Conservation (phyloP, 2,113 vertebrate species). For the Pelecanus crispus region DNA sequence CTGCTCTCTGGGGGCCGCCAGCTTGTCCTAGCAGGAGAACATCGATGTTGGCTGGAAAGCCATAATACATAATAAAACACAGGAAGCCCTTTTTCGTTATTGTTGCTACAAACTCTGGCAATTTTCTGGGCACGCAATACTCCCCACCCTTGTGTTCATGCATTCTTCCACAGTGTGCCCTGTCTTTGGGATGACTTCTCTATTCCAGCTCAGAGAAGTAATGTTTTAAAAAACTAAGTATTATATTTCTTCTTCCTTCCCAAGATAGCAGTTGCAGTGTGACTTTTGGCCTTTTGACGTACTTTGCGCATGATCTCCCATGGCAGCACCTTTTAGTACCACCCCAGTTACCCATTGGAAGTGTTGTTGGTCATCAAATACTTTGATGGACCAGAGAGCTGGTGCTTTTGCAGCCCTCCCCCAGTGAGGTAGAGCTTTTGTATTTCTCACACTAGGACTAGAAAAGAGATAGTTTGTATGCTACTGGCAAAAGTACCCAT, state of each 20-base stretch:
- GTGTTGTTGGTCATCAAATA: neutral
- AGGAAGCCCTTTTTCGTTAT: neutral
- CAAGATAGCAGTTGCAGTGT: neutral
- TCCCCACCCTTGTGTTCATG: neutral
- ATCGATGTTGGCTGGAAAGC: neutral
- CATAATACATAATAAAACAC: neutral
- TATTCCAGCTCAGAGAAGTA: neutral
- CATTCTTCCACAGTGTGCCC: neutral
- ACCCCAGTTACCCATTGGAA: fast-evolving
- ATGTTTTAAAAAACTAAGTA: neutral
- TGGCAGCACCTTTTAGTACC: neutral
- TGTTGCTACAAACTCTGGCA: neutral
- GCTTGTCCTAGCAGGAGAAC: neutral
- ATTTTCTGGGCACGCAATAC: neutral
- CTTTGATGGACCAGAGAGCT: neutral
- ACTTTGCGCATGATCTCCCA: fast-evolving
- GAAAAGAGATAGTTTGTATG: neutral
- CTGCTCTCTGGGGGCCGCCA: neutral
- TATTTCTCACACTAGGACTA: neutral
- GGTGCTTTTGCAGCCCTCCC: neutral
- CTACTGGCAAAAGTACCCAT: neutral
- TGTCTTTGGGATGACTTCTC: neutral
- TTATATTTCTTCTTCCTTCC: neutral
- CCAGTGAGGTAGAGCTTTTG: neutral
- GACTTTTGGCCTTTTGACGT: neutral